Evolutionary conservation across 2,113 vertebrate species (phyloP).

Genomic region (Stercorarius parasiticus): DNA sequence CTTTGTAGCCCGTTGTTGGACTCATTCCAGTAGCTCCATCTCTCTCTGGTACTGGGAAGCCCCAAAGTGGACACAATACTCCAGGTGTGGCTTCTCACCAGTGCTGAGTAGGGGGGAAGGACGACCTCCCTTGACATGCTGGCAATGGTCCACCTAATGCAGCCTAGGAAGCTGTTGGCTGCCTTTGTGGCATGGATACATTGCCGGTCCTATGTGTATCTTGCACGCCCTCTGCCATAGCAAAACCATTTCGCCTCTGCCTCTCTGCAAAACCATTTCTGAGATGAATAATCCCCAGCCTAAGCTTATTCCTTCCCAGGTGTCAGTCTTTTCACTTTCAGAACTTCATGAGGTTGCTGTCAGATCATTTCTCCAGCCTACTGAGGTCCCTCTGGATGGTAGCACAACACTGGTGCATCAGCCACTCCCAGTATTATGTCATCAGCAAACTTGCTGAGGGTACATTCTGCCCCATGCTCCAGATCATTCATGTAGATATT

Average conservation of each 20-base stretch:
- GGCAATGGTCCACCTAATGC: neutral
- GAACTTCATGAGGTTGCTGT: neutral
- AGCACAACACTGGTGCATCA: neutral
- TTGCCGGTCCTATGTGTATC: neutral
- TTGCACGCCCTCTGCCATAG: rapidly evolving
- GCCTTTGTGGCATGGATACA: neutral
- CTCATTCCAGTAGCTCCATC: no score
- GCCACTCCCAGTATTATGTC: neutral
- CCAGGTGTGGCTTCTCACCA: neutral
- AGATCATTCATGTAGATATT: neutral
- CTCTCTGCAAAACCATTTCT: neutral
- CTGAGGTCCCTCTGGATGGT: neutral
- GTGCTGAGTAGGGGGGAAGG: neutral
- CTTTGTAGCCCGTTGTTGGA: neutral
- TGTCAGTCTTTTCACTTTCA: neutral
- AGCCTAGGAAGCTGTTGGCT: neutral
- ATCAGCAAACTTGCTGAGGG: neutral
- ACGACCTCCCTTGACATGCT: no score
- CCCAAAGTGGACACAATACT: neutral
- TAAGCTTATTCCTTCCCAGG: neutral
- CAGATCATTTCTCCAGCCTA: neutral
- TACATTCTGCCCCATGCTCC: neutral
- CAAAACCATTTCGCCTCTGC: no score
- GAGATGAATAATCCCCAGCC: neutral
- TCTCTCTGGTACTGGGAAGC: neutral